Evolutionary conservation across 2,113 vertebrate species (phyloP).

Genomic region (Leptocoma aspasia): DNA sequence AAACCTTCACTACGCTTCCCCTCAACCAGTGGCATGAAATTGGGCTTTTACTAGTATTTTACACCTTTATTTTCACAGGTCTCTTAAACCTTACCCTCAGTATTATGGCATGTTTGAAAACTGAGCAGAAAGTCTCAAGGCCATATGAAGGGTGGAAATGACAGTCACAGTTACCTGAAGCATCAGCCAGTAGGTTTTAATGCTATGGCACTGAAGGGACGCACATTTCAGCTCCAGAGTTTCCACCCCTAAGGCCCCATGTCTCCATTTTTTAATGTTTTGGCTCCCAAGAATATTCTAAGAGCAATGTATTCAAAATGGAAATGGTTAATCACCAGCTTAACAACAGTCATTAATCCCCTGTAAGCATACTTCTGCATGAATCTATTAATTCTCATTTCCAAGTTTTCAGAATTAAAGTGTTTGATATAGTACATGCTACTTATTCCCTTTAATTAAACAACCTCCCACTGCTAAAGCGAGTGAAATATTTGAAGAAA

Average conservation of each 20-base stretch:
- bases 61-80: neutral
- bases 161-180: neutral
- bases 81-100: neutral
- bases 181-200: neutral
- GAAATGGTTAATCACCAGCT: conserved; percentile 56
- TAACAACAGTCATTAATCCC: conserved; percentile 43
- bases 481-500: conserved; percentile 10
- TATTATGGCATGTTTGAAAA: neutral
- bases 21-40: neutral
- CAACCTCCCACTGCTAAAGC: neutral
- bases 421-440: conserved; percentile 19
- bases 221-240: neutral
- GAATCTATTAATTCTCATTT: conserved; percentile 62
- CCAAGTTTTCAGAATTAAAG: conserved; percentile 54
- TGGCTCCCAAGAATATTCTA: neutral
- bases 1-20: neutral
- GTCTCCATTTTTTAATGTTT: neutral
- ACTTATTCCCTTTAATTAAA: conserved; percentile 62
- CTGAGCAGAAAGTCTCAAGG: neutral
- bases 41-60: neutral
- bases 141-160: fast-evolving
- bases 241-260: neutral
- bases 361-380: neutral
- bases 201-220: neutral
- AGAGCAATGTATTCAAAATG: conserved; percentile 22